Conservation (phyloP, 2,113 vertebrate species). For the Mormyrus lacerda region DNA sequence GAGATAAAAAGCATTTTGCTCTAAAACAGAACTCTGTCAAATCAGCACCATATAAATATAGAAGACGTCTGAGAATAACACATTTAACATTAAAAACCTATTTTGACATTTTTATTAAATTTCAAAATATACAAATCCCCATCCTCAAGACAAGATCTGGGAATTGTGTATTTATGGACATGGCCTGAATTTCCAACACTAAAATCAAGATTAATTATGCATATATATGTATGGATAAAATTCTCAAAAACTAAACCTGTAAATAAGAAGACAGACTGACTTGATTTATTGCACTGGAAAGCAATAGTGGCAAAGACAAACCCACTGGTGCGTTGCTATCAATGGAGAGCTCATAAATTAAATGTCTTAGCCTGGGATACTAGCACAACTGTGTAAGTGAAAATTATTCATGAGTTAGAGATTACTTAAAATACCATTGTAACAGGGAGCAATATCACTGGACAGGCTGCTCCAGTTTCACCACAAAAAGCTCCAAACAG, state of each 20-base stretch:
- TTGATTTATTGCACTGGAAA: conserved; percentile 4
- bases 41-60: background rate
- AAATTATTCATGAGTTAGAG: background rate
- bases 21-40: background rate
- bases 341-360: background rate
- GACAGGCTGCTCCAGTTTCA: background rate
- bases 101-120: background rate
- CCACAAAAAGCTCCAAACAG: background rate
- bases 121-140: background rate
- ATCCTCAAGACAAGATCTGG: background rate
- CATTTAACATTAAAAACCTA: background rate
- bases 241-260: background rate
- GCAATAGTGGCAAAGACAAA: background rate
- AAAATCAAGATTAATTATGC: background rate
- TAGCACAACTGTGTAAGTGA: background rate
- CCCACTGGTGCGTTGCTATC: too few relatives aligned
- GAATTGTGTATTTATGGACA: background rate
- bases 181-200: background rate
- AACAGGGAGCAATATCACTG: background rate
- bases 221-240: background rate
- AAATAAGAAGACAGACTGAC: conserved; percentile 1
- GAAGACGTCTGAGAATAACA: too few relatives aligned
- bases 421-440: background rate
- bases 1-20: background rate
- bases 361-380: background rate